Base-by-base conservation (phyloP, 2,797 vertebrate genomes). In the Myotis daubentonii region DNA sequence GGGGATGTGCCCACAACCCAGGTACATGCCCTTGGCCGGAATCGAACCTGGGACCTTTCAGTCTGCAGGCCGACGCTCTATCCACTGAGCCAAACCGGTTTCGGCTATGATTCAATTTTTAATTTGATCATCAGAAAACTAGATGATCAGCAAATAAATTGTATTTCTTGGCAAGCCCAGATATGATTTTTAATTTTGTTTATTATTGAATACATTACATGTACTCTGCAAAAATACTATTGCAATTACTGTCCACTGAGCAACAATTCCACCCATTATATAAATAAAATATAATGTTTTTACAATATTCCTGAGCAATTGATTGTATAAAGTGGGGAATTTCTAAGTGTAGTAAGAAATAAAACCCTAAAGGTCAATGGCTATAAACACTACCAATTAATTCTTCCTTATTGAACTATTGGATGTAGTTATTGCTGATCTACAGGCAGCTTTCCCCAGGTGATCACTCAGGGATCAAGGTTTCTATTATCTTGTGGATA, bases 71-170 rank as follows among this genome's bases (percentile, higher is more conserved):
- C n/a, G n/a, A n/a, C n/a, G n/a, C n/a, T n/a, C n/a, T n/a, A n/a
- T n/a, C n/a, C n/a, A n/a, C n/a, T n/a, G n/a, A n/a, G n/a, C n/a
- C n/a, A n/a, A n/a, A n/a, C n/a, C n/a, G n/a, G n/a, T n/a, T n/a
- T n/a, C n/a, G n/a, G n/a, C n/a, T 72, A 62, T 33, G 25, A 57
- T 94, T 79, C 16, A 15, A 72, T 41, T 89, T 94, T 95, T 94
- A 94, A 91, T 91, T 57, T 91, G 68, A 86, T 83, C 53, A 92
- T n/a, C 66, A 95, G 75, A 95, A 92, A 89, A 66, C 5, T 36
- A 92, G 81, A 65, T 83, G 51, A 88, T 92, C 19, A 91, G 62
- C 33, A 93, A 93, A 94, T 91, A 79, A 79, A 66, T 41, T 93
- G 3, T 10, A 79, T 93, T 95, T 94, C 33, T 72, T 94, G 20